Evolutionary conservation across 2,797 vertebrate species (phyloP).

Genomic region (Bovichtus variegatus): DNA sequence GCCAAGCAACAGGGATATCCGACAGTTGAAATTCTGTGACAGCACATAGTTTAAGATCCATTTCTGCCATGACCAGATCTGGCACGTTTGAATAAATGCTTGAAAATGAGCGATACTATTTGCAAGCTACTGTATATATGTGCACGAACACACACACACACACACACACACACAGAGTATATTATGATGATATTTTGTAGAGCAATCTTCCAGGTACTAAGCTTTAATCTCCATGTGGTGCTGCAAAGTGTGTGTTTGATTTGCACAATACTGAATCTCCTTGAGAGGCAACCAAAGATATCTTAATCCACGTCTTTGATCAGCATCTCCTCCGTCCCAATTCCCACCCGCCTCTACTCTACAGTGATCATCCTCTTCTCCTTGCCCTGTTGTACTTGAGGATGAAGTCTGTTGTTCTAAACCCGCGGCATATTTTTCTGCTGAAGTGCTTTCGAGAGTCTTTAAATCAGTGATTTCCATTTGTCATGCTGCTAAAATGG

Average conservation of each 20-base stretch:
- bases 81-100: neutral
- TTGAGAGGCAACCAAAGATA: slow-evolving; percentile 54
- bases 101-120: slow-evolving; percentile 18
- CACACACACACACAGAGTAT: neutral
- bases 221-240: slow-evolving; percentile 49
- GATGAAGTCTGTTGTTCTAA: slow-evolving; percentile 25
- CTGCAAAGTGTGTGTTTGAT: slow-evolving; percentile 59
- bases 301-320: slow-evolving; percentile 69
- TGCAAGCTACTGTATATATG: slow-evolving; percentile 6
- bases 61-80: slow-evolving; percentile 4
- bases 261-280: slow-evolving; percentile 62
- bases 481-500: neutral
- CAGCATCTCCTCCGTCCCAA: slow-evolving; percentile 38
- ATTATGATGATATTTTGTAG: slow-evolving; percentile 18
- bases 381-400: slow-evolving; percentile 12
- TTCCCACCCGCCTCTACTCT: slow-evolving; percentile 23
- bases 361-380: slow-evolving; percentile 13
- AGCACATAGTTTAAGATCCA: neutral
- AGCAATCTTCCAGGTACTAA: slow-evolving; percentile 48
- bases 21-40: slow-evolving; percentile 5
- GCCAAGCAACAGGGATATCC: neutral
- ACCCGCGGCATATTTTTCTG: slow-evolving; percentile 23
- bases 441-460: neutral
- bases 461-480: slow-evolving; percentile 12
- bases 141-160: neutral